These are phyloP conservation scores for Cyanoliseus patagonus DNA, from an alignment of 2,113 vertebrate genomes.

Conservation along the genomic window DNA sequence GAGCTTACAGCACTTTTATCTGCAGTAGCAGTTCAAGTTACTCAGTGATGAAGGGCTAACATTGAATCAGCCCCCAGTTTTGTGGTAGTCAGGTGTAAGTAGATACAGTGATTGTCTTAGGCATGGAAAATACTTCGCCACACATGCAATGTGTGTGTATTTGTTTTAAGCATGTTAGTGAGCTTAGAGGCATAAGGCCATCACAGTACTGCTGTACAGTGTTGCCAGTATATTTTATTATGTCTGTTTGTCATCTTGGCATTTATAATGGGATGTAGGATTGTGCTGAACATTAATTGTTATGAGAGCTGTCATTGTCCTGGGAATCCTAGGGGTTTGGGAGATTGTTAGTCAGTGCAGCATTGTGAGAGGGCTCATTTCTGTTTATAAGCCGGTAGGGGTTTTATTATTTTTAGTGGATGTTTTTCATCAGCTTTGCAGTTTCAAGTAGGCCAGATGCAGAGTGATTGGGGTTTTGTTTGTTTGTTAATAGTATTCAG, in stretches of 20 bases:
- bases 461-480: not conserved
- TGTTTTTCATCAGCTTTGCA: not conserved
- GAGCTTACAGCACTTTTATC: not conserved
- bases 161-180: not conserved
- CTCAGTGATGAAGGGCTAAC: not conserved
- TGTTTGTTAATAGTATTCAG: not conserved
- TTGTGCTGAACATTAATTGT: not conserved
- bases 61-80: not conserved
- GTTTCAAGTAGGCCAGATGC: not conserved
- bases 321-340: not conserved
- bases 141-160: not conserved
- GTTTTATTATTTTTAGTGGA: not conserved
- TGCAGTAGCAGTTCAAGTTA: not conserved
- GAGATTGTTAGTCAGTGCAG: not conserved
- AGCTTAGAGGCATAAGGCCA: not conserved
- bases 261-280: not conserved
- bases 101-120: not conserved
- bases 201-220: not conserved
- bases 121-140: not conserved
- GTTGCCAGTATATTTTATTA: not conserved
- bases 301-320: not conserved
- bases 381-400: not conserved
- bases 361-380: not conserved
- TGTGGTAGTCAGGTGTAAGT: not conserved
- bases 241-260: rapidly evolving